Evolutionary conservation across 2,113 vertebrate genomes (phyloP).

Genomic region (Perca schrenkii): DNA sequence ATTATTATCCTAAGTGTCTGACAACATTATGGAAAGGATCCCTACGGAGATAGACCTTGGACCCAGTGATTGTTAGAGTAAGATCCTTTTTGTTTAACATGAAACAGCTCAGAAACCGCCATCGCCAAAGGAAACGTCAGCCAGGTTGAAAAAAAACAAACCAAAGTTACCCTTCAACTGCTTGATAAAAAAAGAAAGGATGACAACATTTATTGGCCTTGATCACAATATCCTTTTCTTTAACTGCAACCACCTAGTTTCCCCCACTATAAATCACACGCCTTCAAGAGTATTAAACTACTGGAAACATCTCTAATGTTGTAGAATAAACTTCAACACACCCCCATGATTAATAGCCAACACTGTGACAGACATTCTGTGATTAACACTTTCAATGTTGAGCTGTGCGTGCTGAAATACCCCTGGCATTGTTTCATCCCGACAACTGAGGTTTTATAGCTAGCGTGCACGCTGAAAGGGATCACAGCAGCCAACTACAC

Average conservation of each 20-base stretch:
- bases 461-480: conserved; percentile 39
- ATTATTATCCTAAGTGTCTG: too few species aligned
- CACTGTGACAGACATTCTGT: conserved; percentile 60
- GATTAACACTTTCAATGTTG: conserved; percentile 67
- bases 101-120: too few species aligned
- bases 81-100: too few species aligned
- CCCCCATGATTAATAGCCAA: conserved; percentile 67
- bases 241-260: conserved; percentile 5
- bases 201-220: conserved; percentile 18
- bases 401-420: conserved; percentile 49
- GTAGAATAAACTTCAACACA: conserved; percentile 48
- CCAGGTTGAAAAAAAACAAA: too few species aligned
- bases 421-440: conserved; percentile 53
- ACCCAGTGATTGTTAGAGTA: too few species aligned
- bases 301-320: conserved; percentile 46
- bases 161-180: neutral
- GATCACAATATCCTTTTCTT: conserved; percentile 9
- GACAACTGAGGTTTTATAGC: conserved; percentile 72
- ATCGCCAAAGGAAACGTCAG: too few species aligned
- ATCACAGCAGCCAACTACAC: conserved; percentile 62
- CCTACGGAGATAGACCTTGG: too few species aligned
- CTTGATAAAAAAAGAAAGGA: neutral
- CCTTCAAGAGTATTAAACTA: conserved; percentile 18
- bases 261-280: conserved; percentile 34
- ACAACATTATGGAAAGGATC: too few species aligned